Conservation (phyloP, 1,140 invertebrate genomes). For the Lepidotrigona ventralis region DNA sequence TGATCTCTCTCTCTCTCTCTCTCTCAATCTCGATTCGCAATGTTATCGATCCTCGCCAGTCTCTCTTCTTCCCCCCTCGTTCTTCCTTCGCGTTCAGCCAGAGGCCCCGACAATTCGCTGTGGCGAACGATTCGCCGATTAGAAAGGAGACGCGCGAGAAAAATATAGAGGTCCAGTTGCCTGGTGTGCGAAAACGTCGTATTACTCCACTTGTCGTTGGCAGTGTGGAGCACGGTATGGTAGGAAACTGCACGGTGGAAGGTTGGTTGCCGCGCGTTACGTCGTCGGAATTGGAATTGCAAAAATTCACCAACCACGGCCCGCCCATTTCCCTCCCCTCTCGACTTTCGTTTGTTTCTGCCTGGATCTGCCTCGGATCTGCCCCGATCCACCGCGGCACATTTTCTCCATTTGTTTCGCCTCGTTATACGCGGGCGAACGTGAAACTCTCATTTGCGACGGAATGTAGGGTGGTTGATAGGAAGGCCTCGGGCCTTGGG, state of each 20-base stretch:
- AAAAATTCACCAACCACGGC: slow-evolving; percentile 47
- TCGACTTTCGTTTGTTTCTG: background rate
- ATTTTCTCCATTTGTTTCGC: slow-evolving; percentile 34
- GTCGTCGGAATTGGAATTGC: slow-evolving; percentile 49
- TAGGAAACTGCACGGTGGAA: background rate
- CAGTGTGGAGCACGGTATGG: too few species aligned
- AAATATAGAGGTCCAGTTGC: background rate
- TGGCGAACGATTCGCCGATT: slow-evolving; percentile 5
- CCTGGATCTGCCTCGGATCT: background rate
- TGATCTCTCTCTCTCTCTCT: too few species aligned
- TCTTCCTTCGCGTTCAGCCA: background rate
- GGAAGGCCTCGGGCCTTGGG: slow-evolving; percentile 12
- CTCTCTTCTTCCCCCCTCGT: background rate
- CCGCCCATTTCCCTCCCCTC: background rate
- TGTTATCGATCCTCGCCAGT: background rate
- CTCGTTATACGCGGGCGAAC: background rate
- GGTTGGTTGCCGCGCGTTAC: background rate
- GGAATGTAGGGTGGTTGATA: slow-evolving; percentile 20
- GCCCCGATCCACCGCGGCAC: background rate
- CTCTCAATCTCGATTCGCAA: too few species aligned
- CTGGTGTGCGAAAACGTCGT: background rate
- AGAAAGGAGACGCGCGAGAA: slow-evolving; percentile 28
- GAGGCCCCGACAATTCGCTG: background rate
- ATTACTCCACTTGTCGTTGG: slow-evolving; percentile 17
- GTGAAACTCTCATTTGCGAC: slow-evolving; percentile 42